Evolutionary conservation across 2,113 vertebrate genomes (phyloP), one percentile per base, ranked within the genome.

Genomic region (Lophius piscatorius): DNA sequence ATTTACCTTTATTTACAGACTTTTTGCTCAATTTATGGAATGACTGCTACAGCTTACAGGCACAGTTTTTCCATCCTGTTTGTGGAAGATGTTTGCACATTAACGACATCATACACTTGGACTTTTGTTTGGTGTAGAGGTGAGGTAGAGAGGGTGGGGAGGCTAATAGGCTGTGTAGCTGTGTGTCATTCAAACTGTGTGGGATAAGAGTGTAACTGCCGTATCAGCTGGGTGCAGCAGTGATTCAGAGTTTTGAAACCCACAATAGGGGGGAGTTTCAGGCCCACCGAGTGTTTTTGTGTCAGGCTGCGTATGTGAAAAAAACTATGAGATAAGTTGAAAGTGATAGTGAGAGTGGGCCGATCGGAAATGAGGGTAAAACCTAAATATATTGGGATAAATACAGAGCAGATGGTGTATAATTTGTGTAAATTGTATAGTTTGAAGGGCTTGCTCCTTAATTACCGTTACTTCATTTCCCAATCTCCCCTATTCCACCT

Each of bases 221-320:
- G 55, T 17, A 63, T 45, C 64, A 70, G 70, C 58, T 70, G 64
- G 49, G 70, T 47, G 48, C 49, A 56, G 49, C 70, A 49, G 62
- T 85, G 77, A 85, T 78, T 83, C 80, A 48, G 63, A 71, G 66
- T 44, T 17, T 58, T 50, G 48, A 68, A 60, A 47, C 71, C 80
- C 64, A 76, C 76, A 20, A 56, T 60, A 68, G 62, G 71, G 59
- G 41, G 23, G 49, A 77, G 22, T 62, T 62, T 66, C 59, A 57
- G 74, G 59, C 45, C 31, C 40, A 49, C 18, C 9, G 42, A 59
- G 34, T 1, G 11, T 39, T 33, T 58, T 11, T 65, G 36, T 70
- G 61, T 50, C 12, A 71, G 46, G 50, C 35, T 67, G 51, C 44
- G 54, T 21, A 47, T 11, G 2, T 23, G 17, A 21, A 50, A 52